Conservation (phyloP, 2,888 invertebrate genomes). For the Oscheius sp. region DNA sequence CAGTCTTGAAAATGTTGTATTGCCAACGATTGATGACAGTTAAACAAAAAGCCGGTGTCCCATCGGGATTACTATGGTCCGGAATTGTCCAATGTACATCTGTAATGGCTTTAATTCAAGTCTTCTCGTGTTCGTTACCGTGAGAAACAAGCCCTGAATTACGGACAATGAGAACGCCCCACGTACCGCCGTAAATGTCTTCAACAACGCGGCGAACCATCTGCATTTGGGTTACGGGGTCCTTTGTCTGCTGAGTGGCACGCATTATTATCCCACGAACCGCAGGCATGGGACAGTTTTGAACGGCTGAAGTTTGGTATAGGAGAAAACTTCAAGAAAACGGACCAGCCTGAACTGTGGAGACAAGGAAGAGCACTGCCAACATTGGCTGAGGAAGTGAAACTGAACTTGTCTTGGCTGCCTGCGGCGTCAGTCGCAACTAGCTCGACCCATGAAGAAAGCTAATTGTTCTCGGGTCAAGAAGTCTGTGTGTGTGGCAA, state of each 20-base stretch:
- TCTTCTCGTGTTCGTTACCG: conserved; percentile 36
- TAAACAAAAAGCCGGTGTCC: conserved; percentile 70
- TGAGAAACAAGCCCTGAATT: conserved; percentile 66
- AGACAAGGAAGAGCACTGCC: conserved; percentile 27
- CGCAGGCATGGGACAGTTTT: conserved; percentile 69
- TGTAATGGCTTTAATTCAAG: conserved; percentile 22
- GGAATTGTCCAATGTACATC: conserved; percentile 73
- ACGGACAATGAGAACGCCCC: conserved; percentile 71
- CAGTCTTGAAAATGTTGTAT: conserved; percentile 72
- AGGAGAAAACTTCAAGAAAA: not conserved
- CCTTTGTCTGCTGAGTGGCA: conserved; percentile 54
- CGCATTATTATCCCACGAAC: conserved; percentile 66
- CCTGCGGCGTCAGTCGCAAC: conserved; percentile 25
- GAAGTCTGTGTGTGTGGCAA: not conserved
- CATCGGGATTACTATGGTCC: conserved; percentile 67
- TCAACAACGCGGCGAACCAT: conserved; percentile 71
- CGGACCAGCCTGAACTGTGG: conserved; percentile 17
- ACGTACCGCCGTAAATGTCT: conserved; percentile 72
- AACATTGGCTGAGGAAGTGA: conserved; percentile 33
- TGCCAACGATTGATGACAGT: conserved; percentile 68
- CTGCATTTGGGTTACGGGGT: conserved; percentile 64
- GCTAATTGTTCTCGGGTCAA: conserved; percentile 33
- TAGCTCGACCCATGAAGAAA: conserved; percentile 30
- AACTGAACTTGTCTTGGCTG: conserved; percentile 33
- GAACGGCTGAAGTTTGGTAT: conserved; percentile 53